Base-by-base conservation (phyloP, 2,888 invertebrate species). In the Epinotia bilunana region DNA sequence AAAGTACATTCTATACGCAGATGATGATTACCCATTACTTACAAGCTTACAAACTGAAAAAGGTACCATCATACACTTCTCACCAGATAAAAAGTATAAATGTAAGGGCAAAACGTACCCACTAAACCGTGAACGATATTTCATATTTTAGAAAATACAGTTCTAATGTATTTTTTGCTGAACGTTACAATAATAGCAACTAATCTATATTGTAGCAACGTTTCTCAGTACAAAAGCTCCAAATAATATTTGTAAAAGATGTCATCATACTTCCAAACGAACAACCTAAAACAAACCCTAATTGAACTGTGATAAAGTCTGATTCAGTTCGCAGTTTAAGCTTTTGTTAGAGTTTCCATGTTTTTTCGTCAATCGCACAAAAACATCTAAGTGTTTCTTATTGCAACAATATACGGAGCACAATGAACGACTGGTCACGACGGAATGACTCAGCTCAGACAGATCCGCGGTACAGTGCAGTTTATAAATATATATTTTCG, bases 361-460 rank as follows among this genome's bases (percentile, higher is more conserved):
- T 72, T 72, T 72, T 74, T 75, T 75, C 67, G 53, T 62, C 63
- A 12, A 33, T 70, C 63, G 39, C 43, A 46, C 71, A 75, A 75
- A 75, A 75, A 75, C 75, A 57, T 72, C 75, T 28, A 62, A 75
- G 61, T 72, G 53, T 65, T 71, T 75, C 70, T 74, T 75, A 72
- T 61, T 75, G 75, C 75, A 62, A 60, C 39, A 74, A 74, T 71
- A 72, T 72, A 72, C 61, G 13, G 60, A 46, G 60, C 64, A 75
- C 67, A 75, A 72, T 72, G 61, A 55, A 13, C 43, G 55, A 46
- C 60, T 23, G 67, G 75, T 75, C 75, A 75, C 75, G 75, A 75
- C 60, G 18, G 60, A 16, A 60, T 72, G 71, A 75, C 75, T 75
- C 74, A 65, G 13, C 9, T 2, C n/a, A n/a, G 73, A 60, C 39